Percentiles rank a stretch among this genome's conserved stretches.
Evolutionary conservation across 2,888 invertebrate species (phyloP).

Genomic region (Drosophila vallismaia): DNA sequence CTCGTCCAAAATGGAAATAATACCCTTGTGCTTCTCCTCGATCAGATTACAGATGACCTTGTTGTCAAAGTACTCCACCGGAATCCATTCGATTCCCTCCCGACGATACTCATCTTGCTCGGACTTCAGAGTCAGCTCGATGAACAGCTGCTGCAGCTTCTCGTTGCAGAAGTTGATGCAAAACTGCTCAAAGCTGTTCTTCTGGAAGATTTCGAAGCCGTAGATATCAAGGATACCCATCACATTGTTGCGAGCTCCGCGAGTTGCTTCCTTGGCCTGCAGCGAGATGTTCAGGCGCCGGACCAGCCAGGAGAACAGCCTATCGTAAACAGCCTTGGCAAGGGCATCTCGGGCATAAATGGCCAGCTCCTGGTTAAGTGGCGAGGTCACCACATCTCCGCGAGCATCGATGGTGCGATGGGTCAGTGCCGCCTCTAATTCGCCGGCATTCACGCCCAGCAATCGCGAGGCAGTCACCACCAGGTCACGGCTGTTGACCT

Average conservation of each 20-base stretch:
- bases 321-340: slow-evolving; percentile 95
- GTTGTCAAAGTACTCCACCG: slow-evolving; percentile 95
- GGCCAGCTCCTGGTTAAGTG: slow-evolving; percentile 91
- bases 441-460: slow-evolving; percentile 88
- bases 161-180: slow-evolving; percentile 98
- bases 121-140: slow-evolving; percentile 94
- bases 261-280: slow-evolving; percentile 85
- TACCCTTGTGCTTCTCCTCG: slow-evolving; percentile 94
- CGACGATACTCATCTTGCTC: slow-evolving; percentile 96
- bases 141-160: slow-evolving; percentile 96
- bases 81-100: slow-evolving; percentile 96
- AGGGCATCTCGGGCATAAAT: slow-evolving; percentile 95
- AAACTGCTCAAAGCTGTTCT: slow-evolving; percentile 92
- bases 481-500: slow-evolving; percentile 88
- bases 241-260: slow-evolving; percentile 86
- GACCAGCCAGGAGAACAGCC: slow-evolving; percentile 96
- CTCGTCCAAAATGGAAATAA: slow-evolving; percentile 94
- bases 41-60: slow-evolving; percentile 96
- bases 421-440: slow-evolving; percentile 90
- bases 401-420: slow-evolving; percentile 94
- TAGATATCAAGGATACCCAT: slow-evolving; percentile 97
- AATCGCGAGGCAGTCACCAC: slow-evolving; percentile 89
- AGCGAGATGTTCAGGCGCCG: slow-evolving; percentile 91
- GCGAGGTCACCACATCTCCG: slow-evolving; percentile 92
- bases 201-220: slow-evolving; percentile 96